Percentiles rank a stretch among this genome's conserved stretches.
Conservation (phyloP, 2,797 vertebrate genomes). For the Premnoplex brunnescens region DNA sequence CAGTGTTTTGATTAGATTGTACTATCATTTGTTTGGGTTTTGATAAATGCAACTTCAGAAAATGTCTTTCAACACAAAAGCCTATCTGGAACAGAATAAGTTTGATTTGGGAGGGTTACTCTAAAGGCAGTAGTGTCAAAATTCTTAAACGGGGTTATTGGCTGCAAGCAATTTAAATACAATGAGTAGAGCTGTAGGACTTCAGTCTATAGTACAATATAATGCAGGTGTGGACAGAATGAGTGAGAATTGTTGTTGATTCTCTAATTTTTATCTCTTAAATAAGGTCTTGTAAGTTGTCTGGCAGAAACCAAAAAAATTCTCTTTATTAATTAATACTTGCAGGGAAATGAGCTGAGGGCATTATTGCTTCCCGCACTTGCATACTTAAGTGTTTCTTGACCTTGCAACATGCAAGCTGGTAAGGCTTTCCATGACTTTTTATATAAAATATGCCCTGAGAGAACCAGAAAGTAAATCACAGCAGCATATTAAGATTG, state of each 20-base stretch:
- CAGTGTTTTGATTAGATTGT: constrained; percentile 73
- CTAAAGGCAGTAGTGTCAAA: background rate
- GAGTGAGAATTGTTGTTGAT: background rate
- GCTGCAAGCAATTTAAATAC: background rate
- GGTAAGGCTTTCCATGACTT: background rate
- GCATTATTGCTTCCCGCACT: background rate
- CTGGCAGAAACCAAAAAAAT: background rate
- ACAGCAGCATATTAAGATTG: background rate
- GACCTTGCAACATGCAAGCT: background rate
- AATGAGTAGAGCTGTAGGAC: background rate
- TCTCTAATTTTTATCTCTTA: background rate
- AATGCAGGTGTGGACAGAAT: background rate
- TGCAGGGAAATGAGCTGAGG: background rate
- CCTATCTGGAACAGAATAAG: background rate
- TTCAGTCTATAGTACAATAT: background rate
- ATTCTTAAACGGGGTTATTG: background rate
- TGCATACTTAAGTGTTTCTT: background rate
- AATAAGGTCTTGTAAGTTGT: background rate
- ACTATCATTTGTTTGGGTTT: constrained; percentile 64
- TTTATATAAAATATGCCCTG: background rate
- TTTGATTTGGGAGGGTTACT: constrained; percentile 4
- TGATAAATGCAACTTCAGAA: constrained; percentile 71
- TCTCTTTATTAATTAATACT: background rate
- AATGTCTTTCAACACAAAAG: constrained; percentile 53
- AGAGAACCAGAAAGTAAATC: background rate